Evolutionary conservation across 2,113 vertebrate species (phyloP), one percentile per base, ranked within the genome.

Genomic region (Rhabdomys dilectus): DNA sequence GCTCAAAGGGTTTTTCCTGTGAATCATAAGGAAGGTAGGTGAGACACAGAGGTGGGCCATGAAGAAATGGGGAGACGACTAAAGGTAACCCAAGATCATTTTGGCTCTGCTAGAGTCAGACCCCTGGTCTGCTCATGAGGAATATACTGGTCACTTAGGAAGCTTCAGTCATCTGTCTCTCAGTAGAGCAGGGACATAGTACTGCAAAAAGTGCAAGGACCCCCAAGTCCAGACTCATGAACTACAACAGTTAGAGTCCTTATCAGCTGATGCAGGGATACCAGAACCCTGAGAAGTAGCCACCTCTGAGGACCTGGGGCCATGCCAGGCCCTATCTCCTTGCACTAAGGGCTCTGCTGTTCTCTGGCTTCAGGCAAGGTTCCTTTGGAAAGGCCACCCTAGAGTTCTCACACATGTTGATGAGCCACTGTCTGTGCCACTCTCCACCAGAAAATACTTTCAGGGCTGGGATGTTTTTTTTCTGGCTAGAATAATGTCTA

Each of bases 221-320:
- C 2, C 2, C 2, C 7, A 51, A 3, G 7, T 31, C 51, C 73
- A n/a, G 39, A 62, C 51, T 19, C n/a, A 68, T 7, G 1, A 4
- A 51, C 70, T 1, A 3, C 9, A 31, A 39, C 26, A 36, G 53
- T 2, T 1, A 31, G 51, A 4, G 15, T 26, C 34, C 66, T 64
- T 7, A 5, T 42, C 31, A 31, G 31, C 21, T 86, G 15, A 24
- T 10, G 9, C 22, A 16, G 29, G 42, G 48, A 36, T 60, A 16
- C 39, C 12, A 19, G 34, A 78, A 29, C 16, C 31, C 64, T 72
- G 53, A 56, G 31, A 31, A 1, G 51, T 0, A 36, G 11, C 26
- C 0, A 1, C 4, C 13, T 15, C 29, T 9, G n/a, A 16, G 1
- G 8, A 5, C 16, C 39, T 42, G 1, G 3, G 22, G 17, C 39